These are phyloP conservation scores for Myrmecobius fasciatus DNA, from an alignment of 2,113 vertebrate genomes.

Conservation along the genomic window DNA sequence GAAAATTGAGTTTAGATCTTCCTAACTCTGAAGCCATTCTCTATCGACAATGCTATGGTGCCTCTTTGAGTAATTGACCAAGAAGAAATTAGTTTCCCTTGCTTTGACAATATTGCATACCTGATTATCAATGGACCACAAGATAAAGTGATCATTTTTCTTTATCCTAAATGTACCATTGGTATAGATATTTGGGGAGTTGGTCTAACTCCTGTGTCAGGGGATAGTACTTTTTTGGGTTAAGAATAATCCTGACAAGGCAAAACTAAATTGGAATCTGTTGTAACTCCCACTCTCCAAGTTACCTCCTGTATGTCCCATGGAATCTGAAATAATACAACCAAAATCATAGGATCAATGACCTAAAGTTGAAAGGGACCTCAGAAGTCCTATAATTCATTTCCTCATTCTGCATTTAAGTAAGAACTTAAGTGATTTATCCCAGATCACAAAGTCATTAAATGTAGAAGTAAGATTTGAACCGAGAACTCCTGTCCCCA, in stretches of 20 bases:
- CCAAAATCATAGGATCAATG: background rate
- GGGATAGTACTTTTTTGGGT: background rate
- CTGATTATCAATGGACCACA: no score
- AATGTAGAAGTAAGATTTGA: background rate
- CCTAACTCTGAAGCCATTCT: no score
- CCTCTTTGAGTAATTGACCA: no score
- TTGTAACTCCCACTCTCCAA: background rate
- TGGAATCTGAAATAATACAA: background rate
- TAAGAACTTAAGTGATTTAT: background rate
- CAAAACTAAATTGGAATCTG: background rate
- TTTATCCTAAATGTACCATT: background rate
- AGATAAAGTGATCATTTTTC: background rate
- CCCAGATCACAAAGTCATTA: background rate
- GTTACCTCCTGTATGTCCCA: background rate
- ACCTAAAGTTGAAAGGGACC: background rate
- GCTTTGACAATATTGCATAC: no score
- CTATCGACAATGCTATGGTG: no score
- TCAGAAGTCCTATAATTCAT: background rate
- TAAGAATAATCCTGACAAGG: background rate
- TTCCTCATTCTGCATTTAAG: no score
- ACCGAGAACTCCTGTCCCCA: background rate
- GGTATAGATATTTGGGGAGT: background rate
- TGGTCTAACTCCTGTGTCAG: background rate
- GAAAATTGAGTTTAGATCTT: no score
- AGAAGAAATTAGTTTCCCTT: no score